phyloP scores from a whole-genome alignment of 2,113 vertebrate species.

The Sorex araneus region DNA sequence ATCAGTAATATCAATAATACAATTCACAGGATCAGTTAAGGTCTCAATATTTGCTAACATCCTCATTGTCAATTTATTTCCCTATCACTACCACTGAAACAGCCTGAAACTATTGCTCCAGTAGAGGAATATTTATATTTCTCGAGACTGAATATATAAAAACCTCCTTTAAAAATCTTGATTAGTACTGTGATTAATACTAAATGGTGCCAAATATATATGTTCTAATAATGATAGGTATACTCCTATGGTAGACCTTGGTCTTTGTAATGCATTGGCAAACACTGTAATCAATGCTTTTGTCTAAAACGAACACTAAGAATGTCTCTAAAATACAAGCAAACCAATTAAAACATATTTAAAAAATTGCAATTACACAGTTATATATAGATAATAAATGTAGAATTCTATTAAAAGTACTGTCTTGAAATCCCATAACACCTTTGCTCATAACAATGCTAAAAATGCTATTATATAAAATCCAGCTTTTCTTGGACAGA shows the following conservation, averaged over 20 bases:
- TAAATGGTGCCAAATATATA: background rate
- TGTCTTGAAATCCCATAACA: background rate
- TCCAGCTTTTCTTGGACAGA: no score
- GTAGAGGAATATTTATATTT: background rate
- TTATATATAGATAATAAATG: background rate
- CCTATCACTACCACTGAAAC: background rate
- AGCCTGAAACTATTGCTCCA: background rate
- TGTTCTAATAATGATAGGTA: background rate
- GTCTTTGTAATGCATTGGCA: background rate
- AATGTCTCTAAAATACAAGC: no score
- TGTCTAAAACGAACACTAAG: no score
- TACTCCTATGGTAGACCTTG: background rate
- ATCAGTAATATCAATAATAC: slow-evolving; percentile 36
- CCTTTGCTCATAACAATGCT: background rate
- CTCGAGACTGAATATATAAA: background rate
- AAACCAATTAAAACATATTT: slow-evolving; percentile 34
- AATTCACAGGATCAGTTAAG: slow-evolving; percentile 23
- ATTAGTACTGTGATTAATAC: background rate
- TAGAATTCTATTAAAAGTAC: background rate
- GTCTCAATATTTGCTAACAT: background rate
- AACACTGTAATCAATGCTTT: background rate
- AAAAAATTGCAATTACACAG: background rate
- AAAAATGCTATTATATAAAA: background rate
- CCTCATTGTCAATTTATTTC: background rate
- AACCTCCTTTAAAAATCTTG: background rate